phyloP scores from a whole-genome alignment of 2,888 invertebrate genomes.

The Celastrina argiolus region DNA sequence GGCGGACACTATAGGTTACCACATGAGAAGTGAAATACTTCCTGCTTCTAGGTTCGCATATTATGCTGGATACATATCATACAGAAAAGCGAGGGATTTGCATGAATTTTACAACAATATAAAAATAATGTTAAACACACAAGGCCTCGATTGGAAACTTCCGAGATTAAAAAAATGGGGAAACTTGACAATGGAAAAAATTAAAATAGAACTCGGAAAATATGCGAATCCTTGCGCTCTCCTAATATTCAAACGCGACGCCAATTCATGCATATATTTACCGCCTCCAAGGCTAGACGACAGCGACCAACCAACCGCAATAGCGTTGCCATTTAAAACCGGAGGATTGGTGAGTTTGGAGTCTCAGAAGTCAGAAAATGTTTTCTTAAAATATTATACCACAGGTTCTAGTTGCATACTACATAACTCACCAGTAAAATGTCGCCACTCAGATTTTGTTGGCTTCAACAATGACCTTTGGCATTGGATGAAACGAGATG shows the following conservation, averaged over 20 bases:
- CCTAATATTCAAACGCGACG: conserved; percentile 54
- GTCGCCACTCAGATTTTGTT: conserved; percentile 61
- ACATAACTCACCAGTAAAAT: conserved; percentile 51
- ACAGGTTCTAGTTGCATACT: conserved; percentile 61
- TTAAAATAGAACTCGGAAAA: conserved; percentile 48
- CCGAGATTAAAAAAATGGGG: conserved; percentile 50
- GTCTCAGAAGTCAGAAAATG: conserved; percentile 52
- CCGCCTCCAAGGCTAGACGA: conserved; percentile 59
- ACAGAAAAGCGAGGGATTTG: conserved; percentile 45
- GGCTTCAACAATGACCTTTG: conserved; percentile 65
- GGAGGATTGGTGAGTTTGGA: conserved; percentile 53
- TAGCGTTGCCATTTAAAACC: conserved; percentile 58
- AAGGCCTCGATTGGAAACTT: conserved; percentile 57
- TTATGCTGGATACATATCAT: conserved; percentile 61
- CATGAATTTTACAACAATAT: conserved; percentile 52
- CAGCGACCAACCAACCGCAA: conserved; percentile 46
- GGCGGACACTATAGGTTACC: conserved; percentile 59
- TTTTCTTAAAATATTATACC: conserved; percentile 61
- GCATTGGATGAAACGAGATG: conserved; percentile 68
- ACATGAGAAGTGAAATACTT: conserved; percentile 52
- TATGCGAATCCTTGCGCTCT: conserved; percentile 51
- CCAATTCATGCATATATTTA: conserved; percentile 57
- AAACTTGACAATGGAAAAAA: conserved; percentile 58
- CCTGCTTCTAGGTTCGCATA: conserved; percentile 58
- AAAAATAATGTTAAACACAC: conserved; percentile 53